A percentile compares a stretch with the other conserved stretches of the same genome.
Conservation (phyloP, 2,888 invertebrate genomes). For the Siphlonurus alternatus region DNA sequence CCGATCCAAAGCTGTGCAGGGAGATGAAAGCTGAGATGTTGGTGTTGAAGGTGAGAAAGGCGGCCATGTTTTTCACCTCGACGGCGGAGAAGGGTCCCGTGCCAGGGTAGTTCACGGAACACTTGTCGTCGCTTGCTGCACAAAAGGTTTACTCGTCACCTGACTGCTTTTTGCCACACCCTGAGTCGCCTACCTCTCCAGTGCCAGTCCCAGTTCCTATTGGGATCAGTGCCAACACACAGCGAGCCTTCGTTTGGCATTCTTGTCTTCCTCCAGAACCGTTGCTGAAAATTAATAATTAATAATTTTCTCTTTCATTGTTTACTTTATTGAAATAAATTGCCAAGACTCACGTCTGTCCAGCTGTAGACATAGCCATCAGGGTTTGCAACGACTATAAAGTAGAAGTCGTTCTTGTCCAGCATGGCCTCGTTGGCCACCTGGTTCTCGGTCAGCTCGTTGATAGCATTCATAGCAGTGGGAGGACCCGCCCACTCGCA, state of each 20-base stretch:
- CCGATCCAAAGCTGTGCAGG: background rate
- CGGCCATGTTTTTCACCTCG: background rate
- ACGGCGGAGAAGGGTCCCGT: background rate
- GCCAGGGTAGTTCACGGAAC: background rate
- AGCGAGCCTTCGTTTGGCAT: too few species aligned
- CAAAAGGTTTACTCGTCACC: too few species aligned
- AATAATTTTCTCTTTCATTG: too few species aligned
- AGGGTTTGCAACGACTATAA: slow-evolving; percentile 11
- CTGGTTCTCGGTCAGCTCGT: background rate
- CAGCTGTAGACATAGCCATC: background rate
- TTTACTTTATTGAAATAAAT: too few species aligned
- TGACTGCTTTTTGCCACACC: too few species aligned
- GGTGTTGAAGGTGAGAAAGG: background rate
- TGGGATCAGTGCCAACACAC: too few species aligned
- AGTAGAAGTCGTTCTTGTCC: slow-evolving; percentile 27
- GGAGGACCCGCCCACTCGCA: slow-evolving; percentile 23
- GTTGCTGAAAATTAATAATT: too few species aligned
- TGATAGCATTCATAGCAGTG: background rate
- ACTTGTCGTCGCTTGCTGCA: too few species aligned
- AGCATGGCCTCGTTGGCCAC: slow-evolving; percentile 13
- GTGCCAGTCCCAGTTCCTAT: background rate
- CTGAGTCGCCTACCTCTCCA: background rate
- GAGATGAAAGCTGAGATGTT: background rate
- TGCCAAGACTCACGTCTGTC: background rate
- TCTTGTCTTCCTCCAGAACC: too few species aligned